phyloP scores from a whole-genome alignment of 2,888 invertebrate genomes.

The Hofmannophila pseudospretella region DNA sequence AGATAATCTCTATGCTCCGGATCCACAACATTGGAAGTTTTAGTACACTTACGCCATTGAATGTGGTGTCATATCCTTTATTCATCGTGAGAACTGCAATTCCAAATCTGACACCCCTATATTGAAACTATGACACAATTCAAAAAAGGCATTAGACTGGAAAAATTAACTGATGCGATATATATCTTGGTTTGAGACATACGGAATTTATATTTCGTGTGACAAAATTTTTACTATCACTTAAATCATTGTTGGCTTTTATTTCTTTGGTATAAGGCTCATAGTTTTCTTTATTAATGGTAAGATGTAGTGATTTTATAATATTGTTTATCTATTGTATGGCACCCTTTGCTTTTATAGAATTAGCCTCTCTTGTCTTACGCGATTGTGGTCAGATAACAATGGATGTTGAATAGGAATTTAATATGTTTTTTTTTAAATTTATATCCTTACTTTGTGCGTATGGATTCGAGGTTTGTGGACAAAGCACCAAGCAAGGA shows the following conservation, averaged over 20 bases:
- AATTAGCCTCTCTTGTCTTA: slow-evolving; percentile 60
- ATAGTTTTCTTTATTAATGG: slow-evolving; percentile 17
- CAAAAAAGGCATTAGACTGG: slow-evolving; percentile 63
- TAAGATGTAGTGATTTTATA: slow-evolving; percentile 21
- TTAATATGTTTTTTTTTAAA: slow-evolving; percentile 43
- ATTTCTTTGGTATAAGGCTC: slow-evolving; percentile 23
- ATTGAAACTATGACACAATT: slow-evolving; percentile 49
- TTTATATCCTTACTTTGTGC: slow-evolving; percentile 18
- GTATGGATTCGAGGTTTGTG: slow-evolving; percentile 6
- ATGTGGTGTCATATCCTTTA: no score
- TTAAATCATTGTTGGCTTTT: slow-evolving; percentile 13
- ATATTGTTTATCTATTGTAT: slow-evolving; percentile 50
- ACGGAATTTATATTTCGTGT: slow-evolving; percentile 37
- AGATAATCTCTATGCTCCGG: no score
- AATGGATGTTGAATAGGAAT: slow-evolving; percentile 46
- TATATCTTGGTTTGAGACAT: slow-evolving; percentile 36
- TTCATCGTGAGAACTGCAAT: slow-evolving; percentile 46
- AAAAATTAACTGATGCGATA: slow-evolving; percentile 69
- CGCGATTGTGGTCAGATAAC: slow-evolving; percentile 62
- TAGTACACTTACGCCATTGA: no score
- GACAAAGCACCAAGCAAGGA: not conserved
- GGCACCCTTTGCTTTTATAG: slow-evolving; percentile 67
- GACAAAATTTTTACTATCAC: slow-evolving; percentile 9
- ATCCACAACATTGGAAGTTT: no score
- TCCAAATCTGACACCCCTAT: slow-evolving; percentile 38